Evolutionary conservation across 35 echinoderm and acorn worm genomes (phyloP).

Genomic region (Hemicentrotus pulcherrimus): DNA sequence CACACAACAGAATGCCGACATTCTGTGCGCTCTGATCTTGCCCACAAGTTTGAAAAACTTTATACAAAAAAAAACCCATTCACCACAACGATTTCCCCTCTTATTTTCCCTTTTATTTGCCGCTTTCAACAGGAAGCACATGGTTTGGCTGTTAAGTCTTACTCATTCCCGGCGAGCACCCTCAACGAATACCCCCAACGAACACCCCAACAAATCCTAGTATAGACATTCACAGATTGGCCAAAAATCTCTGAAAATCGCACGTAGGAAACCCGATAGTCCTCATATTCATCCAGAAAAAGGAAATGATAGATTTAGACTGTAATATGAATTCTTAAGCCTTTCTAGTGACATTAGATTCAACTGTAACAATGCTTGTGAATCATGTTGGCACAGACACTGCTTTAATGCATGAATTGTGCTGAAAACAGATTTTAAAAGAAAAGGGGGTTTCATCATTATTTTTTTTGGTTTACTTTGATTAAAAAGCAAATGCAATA

Average conservation of each 20-base stretch:
- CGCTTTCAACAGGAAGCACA: conserved; percentile 6
- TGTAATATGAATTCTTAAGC: conserved; percentile 16
- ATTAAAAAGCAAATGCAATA: no score
- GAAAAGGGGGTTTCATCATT: not conserved
- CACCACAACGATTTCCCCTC: not conserved
- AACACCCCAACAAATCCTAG: conserved; percentile 21
- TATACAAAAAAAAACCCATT: not conserved
- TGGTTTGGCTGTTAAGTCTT: not conserved
- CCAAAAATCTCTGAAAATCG: conserved; percentile 16
- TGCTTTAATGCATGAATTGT: not conserved
- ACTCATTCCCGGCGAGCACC: not conserved
- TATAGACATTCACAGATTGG: conserved; percentile 13
- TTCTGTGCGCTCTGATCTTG: not conserved
- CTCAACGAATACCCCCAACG: not conserved
- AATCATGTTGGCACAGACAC: conserved; percentile 5
- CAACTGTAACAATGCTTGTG: not conserved
- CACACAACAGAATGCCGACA: not conserved
- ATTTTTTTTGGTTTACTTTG: no score
- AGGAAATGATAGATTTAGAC: conserved; percentile 36
- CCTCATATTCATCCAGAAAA: conserved; percentile 15
- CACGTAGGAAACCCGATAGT: conserved; percentile 20
- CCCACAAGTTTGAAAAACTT: not conserved
- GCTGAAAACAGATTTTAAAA: not conserved
- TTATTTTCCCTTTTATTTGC: not conserved
- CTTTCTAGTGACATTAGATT: not conserved